These are phyloP conservation scores for Scolopax rusticola DNA, from an alignment of 2,797 vertebrate genomes.

Conservation along the genomic window DNA sequence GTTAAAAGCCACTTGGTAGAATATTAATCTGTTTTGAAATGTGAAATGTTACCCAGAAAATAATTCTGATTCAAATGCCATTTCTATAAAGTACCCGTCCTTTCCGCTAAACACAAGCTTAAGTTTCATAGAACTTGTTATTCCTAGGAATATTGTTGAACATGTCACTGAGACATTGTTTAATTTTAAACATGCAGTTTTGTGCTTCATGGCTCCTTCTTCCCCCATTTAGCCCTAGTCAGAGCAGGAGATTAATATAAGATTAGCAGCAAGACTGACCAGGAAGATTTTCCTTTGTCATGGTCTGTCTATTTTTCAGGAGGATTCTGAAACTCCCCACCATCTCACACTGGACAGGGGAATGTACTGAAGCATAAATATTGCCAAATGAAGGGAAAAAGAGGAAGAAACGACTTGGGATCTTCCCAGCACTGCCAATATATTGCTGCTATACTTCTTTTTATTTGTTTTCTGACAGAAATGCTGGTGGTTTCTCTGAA, in stretches of 20 bases:
- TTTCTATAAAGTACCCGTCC: neutral
- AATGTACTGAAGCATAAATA: neutral
- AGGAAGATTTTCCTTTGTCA: neutral
- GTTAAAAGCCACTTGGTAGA: neutral
- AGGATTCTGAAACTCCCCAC: neutral
- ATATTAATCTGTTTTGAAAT: neutral
- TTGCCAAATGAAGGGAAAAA: neutral
- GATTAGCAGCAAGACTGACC: neutral
- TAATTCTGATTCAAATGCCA: neutral
- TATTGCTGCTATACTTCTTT: neutral
- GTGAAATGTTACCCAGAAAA: neutral
- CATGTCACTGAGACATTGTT: neutral
- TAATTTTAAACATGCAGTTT: neutral
- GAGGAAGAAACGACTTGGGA: neutral
- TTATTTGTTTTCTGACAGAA: neutral
- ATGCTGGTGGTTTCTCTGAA: neutral
- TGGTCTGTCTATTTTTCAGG: neutral
- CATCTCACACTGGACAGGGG: neutral
- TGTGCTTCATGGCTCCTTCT: neutral
- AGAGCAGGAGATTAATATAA: neutral
- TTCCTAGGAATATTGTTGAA: accelerated
- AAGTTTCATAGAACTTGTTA: neutral
- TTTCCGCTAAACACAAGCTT: neutral
- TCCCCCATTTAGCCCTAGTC: accelerated
- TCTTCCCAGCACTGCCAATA: neutral